These are phyloP conservation scores for Drosophila takahashii DNA, from an alignment of 1,140 invertebrate genomes.

Conservation along the genomic window DNA sequence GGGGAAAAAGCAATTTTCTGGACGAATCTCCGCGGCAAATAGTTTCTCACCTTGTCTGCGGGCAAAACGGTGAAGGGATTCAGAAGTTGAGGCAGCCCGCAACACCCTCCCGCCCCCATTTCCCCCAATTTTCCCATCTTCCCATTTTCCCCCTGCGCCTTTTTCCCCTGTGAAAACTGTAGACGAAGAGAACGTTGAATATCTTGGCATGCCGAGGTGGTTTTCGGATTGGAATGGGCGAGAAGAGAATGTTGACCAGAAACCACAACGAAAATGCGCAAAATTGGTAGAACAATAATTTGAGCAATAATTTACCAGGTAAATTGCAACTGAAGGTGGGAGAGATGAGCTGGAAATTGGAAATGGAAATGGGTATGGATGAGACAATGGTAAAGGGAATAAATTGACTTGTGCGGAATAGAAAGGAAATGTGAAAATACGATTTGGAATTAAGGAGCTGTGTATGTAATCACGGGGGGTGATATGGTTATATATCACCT, in stretches of 20 bases:
- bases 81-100: conserved; percentile 9
- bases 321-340: conserved; percentile 20
- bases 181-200: conserved; percentile 3
- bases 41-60: conserved; percentile 34
- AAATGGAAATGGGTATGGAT: conserved; percentile 4
- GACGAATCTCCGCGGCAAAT: conserved; percentile 24
- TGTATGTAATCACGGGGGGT: not conserved
- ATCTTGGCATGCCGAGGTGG: conserved; percentile 31
- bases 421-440: not conserved
- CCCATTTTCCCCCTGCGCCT: not conserved
- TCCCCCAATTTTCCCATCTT: not conserved
- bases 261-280: conserved; percentile 43
- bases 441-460: not conserved
- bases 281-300: conserved; percentile 47
- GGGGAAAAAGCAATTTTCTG: conserved; percentile 31
- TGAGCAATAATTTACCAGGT: conserved; percentile 22
- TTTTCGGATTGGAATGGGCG: conserved; percentile 14
- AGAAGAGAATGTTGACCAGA: conserved; percentile 34
- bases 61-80: conserved; percentile 30
- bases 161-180: not conserved
- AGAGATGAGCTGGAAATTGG: conserved; percentile 10
- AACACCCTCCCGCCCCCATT: not conserved
- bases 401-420: conserved; percentile 8
- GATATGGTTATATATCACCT: not conserved
- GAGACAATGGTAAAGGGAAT: conserved; percentile 2